Evolutionary conservation across 2,797 vertebrate species (phyloP).

Genomic region (Lagocephalus sceleratus): DNA sequence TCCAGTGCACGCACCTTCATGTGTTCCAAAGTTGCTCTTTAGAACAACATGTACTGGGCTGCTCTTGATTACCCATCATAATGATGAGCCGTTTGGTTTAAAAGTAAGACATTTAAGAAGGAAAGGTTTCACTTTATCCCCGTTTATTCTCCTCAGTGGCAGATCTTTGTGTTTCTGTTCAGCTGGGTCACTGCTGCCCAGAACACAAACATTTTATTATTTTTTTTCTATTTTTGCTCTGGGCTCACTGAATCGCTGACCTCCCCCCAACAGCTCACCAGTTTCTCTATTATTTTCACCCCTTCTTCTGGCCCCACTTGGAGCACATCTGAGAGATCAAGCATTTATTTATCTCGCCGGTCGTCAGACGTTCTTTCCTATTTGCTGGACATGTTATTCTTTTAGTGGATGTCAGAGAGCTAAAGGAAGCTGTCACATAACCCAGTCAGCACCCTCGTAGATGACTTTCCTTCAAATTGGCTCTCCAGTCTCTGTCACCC

Average conservation of each 20-base stretch:
- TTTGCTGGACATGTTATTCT: slow-evolving; percentile 41
- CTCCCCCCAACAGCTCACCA: slow-evolving; percentile 40
- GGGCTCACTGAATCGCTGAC: slow-evolving; percentile 63
- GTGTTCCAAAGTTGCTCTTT: no score
- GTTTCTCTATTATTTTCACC: slow-evolving; percentile 65
- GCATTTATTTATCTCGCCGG: slow-evolving; percentile 52
- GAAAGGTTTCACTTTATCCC: slow-evolving; percentile 16
- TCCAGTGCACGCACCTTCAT: neutral
- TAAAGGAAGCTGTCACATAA: slow-evolving; percentile 49
- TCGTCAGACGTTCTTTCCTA: slow-evolving; percentile 44
- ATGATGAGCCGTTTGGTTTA: no score
- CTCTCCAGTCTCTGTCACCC: slow-evolving; percentile 64
- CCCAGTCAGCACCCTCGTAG: slow-evolving; percentile 22
- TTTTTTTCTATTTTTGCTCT: no score
- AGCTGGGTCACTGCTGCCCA: slow-evolving; percentile 31
- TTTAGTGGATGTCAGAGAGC: slow-evolving; percentile 47
- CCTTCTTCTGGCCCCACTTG: slow-evolving; percentile 20
- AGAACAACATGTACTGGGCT: neutral
- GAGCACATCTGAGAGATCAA: slow-evolving; percentile 54
- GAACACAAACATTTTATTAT: slow-evolving; percentile 41
- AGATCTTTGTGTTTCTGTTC: slow-evolving; percentile 36
- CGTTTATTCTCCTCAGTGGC: slow-evolving; percentile 19
- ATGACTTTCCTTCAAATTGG: slow-evolving; percentile 39
- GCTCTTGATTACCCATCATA: neutral
- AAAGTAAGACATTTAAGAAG: no score